Evolutionary conservation across 1,140 invertebrate species (phyloP).

Genomic region (Pseudomyrmex dendroicus): DNA sequence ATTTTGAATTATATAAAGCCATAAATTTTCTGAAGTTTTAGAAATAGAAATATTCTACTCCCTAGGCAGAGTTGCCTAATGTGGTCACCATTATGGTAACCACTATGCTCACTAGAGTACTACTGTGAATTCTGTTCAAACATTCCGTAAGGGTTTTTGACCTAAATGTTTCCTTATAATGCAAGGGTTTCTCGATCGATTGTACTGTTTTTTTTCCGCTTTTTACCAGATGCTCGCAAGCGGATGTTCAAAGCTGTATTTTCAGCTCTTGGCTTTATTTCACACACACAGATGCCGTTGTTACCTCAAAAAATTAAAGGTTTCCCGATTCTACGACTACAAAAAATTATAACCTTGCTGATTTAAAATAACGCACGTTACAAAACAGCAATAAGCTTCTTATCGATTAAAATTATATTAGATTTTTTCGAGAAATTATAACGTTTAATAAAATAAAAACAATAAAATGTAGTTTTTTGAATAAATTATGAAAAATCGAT

Average conservation of each 20-base stretch:
- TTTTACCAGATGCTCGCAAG: conserved; percentile 24
- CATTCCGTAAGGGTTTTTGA: too few relatives aligned
- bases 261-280: background rate
- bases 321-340: conserved; percentile 1
- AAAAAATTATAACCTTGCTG: background rate
- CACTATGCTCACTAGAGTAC: too few relatives aligned
- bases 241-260: background rate
- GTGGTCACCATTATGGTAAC: too few relatives aligned
- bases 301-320: conserved; percentile 27
- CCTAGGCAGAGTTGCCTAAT: too few relatives aligned
- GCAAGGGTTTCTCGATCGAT: conserved; percentile 16
- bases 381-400: background rate
- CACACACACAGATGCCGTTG: background rate
- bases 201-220: background rate
- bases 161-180: conserved; percentile 38
- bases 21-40: too few relatives aligned
- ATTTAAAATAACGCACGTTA: background rate
- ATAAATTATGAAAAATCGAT: too few relatives aligned
- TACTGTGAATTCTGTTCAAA: too few relatives aligned
- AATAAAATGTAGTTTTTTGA: too few relatives aligned
- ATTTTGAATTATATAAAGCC: too few relatives aligned
- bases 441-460: too few relatives aligned
- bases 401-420: background rate
- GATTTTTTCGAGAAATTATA: background rate
- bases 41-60: too few relatives aligned